phyloP scores from a whole-genome alignment of 1,140 invertebrate species.

The Thaumatotibia leucotreta region DNA sequence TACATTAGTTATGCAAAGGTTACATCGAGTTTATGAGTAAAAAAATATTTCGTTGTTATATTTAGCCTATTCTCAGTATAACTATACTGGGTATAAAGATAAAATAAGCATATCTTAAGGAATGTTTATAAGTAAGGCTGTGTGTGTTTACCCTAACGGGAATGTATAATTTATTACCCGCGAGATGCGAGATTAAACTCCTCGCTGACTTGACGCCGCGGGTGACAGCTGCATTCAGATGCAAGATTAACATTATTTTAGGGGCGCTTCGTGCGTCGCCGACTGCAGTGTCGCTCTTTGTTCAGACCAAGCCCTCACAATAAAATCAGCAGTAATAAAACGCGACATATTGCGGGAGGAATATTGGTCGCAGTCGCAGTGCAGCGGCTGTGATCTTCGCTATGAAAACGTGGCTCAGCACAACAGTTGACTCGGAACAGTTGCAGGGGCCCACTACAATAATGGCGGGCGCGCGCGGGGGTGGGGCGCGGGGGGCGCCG shows the following conservation, averaged over 20 bases:
- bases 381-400: slow-evolving; percentile 19
- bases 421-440: slow-evolving; percentile 63
- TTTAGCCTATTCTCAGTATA: too few relatives aligned
- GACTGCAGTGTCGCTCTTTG: slow-evolving; percentile 25
- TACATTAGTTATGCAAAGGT: too few relatives aligned
- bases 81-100: too few relatives aligned
- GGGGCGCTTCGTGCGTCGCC: not conserved
- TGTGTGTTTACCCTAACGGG: slow-evolving; percentile 1
- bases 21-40: too few relatives aligned
- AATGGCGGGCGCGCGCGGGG: slow-evolving; percentile 40
- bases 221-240: slow-evolving; percentile 13
- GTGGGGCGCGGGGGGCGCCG: slow-evolving; percentile 33
- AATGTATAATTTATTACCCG: slow-evolving; percentile 12
- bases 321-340: slow-evolving; percentile 31
- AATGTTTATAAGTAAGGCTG: too few relatives aligned
- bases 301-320: slow-evolving; percentile 37
- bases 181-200: slow-evolving; percentile 8
- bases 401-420: slow-evolving; percentile 60
- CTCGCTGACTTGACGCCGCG: not conserved
- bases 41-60: too few relatives aligned
- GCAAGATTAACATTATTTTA: slow-evolving; percentile 13
- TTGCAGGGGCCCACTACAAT: slow-evolving; percentile 55
- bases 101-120: too few relatives aligned
- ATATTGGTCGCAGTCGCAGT: slow-evolving; percentile 48
- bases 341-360: slow-evolving; percentile 44